phyloP scores from a whole-genome alignment of 64 coral and sea anemone genomes.

The Dendrophyllia cribrosa region DNA sequence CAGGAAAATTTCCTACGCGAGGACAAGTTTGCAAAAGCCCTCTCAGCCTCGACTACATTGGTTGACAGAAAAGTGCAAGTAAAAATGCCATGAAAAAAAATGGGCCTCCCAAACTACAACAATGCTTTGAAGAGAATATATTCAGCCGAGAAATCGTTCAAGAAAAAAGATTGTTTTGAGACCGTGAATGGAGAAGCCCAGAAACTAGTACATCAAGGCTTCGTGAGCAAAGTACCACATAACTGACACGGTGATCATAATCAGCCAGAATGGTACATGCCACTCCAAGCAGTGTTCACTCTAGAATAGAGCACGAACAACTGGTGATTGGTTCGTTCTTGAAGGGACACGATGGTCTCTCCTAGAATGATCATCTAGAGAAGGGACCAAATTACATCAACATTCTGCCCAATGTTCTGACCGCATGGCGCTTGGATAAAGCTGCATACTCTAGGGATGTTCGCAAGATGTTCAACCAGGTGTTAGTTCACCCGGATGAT shows the following conservation, averaged over 20 bases:
- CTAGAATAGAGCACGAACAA: constrained; percentile 16
- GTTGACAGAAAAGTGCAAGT: constrained; percentile 23
- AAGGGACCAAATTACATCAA: constrained; percentile 43
- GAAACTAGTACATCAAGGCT: constrained; percentile 39
- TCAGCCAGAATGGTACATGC: constrained; percentile 21
- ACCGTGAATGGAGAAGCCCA: constrained; percentile 23
- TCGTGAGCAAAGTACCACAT: constrained; percentile 4
- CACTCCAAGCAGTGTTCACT: constrained; percentile 11
- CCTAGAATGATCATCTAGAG: constrained; percentile 36
- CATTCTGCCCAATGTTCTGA: background rate
- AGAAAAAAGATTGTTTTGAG: constrained; percentile 34
- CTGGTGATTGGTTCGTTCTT: constrained; percentile 11
- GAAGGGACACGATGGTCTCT: constrained; percentile 20
- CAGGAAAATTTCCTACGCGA: background rate
- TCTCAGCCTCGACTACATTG: constrained; percentile 12
- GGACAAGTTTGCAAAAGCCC: constrained; percentile 18
- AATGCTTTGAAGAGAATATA: constrained; percentile 36
- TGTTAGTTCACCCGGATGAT: background rate
- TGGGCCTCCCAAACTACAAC: constrained; percentile 35
- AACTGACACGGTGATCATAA: background rate
- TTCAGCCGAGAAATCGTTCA: constrained; percentile 23
- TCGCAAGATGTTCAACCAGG: constrained; percentile 47
- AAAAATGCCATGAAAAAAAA: constrained; percentile 43
- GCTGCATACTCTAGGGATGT: constrained; percentile 17
- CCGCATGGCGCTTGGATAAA: constrained; percentile 15